Percentiles rank a stretch among this genome's conserved stretches.
These are phyloP conservation scores for Bettongia penicillata DNA, from an alignment of 2,113 vertebrate genomes.

Conservation along the genomic window DNA sequence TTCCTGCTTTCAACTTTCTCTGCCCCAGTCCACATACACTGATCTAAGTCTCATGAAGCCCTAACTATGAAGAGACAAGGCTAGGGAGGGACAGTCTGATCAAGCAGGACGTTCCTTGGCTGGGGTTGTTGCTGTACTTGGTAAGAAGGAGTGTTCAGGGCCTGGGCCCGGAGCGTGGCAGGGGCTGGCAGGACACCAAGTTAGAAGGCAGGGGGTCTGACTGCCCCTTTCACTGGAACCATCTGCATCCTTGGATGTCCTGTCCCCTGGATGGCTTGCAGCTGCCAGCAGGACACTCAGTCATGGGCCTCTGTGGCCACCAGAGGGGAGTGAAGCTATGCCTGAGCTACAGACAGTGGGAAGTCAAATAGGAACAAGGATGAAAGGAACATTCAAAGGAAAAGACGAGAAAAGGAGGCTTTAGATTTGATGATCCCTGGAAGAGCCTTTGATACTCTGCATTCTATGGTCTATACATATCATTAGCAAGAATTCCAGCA, in stretches of 20 bases:
- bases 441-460: not conserved
- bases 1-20: not conserved
- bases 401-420: not conserved
- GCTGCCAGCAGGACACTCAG: not conserved
- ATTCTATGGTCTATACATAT: not conserved
- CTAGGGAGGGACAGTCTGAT: not conserved
- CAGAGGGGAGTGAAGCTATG: not conserved
- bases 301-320: not conserved
- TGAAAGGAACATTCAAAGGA: not conserved
- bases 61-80: not conserved
- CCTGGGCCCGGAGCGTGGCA: not conserved
- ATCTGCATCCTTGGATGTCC: not conserved
- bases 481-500: not conserved
- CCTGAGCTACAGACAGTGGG: not conserved
- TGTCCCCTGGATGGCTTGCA: not conserved
- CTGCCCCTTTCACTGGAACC: not conserved
- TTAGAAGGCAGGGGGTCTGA: not conserved
- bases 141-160: not conserved
- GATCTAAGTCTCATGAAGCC: not conserved
- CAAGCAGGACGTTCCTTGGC: not conserved
- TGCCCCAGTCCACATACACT: accelerated
- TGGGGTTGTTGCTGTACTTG: not conserved
- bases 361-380: not conserved
- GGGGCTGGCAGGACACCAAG: not conserved
- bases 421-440: not conserved